Base-by-base conservation (phyloP, 1,140 invertebrate genomes). In the Zaprionus africanus region DNA sequence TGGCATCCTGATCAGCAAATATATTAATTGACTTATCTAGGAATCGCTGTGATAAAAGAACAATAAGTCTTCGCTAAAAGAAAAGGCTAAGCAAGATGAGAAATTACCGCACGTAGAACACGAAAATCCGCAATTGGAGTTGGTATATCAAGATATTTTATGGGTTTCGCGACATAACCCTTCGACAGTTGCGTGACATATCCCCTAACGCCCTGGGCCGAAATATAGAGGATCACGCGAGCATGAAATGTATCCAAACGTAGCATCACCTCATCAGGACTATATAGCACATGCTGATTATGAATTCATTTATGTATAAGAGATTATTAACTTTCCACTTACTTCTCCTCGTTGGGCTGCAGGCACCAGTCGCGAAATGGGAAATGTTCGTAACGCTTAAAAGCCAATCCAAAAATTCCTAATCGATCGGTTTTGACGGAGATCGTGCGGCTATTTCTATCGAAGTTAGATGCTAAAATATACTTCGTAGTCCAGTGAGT, bases 301-400 rank as follows among this genome's bases (percentile, higher is more conserved):
- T n/a, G n/a, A n/a, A n/a, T n/a, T n/a, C n/a, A n/a, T n/a, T n/a
- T n/a, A n/a, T n/a, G n/a, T n/a, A n/a, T n/a, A 22, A 22, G 22
- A 22, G 22, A 22, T 22, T 22, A 22, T 22, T 22, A 41, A 13
- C 5, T 41, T 13, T n/a, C 2, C 6, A 5, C 41, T 77, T 70
- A 92, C 91, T 90, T 86, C 15, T 92, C 83, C 43, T 78, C 69
- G 28, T 60, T 91, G 31, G 91, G 87, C 13, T 91, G 75, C 60
- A 92, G 4, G 9, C 31, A 76, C 91, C 91, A 92, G 22, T 83
- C 73, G 1, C 76, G 70, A 54, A 92, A 92, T 3, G 91, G 91
- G 51, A 92, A 92, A 36, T 92, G 91, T 1, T 92, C 91, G 62
- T 92, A 92, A 5, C 91, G 84, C 57, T 90, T 85, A 17, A 76